Conservation (phyloP, 2,888 invertebrate species). For the Troglohyphantes excavatus region DNA sequence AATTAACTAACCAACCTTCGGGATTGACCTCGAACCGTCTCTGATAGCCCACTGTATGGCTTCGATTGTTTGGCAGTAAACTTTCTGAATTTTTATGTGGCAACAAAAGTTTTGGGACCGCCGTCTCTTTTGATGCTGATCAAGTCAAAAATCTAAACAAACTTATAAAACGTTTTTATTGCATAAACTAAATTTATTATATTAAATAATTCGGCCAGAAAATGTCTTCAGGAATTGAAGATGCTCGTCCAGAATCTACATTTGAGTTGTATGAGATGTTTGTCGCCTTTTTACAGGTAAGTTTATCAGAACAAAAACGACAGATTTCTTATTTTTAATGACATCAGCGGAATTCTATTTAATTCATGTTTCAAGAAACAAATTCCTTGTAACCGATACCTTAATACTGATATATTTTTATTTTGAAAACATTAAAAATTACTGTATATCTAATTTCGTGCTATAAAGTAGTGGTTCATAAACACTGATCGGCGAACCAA, state of each 20-base stretch:
- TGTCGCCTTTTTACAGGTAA: constrained; percentile 73
- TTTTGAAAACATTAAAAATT: too few species aligned
- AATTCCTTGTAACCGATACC: too few species aligned
- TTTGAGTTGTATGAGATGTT: constrained; percentile 78
- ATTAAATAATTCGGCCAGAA: not conserved
- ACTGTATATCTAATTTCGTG: too few species aligned
- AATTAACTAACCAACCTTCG: too few species aligned
- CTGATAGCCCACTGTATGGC: too few species aligned
- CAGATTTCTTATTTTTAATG: constrained; percentile 10
- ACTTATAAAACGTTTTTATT: not conserved
- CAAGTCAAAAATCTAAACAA: constrained; percentile 20
- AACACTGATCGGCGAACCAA: too few species aligned
- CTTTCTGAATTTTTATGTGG: not conserved
- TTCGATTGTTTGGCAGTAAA: too few species aligned
- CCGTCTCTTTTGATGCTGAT: not conserved
- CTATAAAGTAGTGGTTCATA: too few species aligned
- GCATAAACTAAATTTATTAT: not conserved
- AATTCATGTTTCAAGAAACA: too few species aligned
- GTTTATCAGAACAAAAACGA: not conserved
- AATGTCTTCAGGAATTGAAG: not conserved
- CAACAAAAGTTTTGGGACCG: not conserved
- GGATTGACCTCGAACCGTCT: too few species aligned
- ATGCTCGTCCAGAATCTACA: constrained; percentile 45
- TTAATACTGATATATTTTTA: too few species aligned
- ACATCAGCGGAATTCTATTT: constrained; percentile 1